Percentiles rank a stretch among this genome's conserved stretches.
These are phyloP conservation scores for Porites australiensis DNA, from an alignment of 64 coral and sea anemone species.

Conservation along the genomic window DNA sequence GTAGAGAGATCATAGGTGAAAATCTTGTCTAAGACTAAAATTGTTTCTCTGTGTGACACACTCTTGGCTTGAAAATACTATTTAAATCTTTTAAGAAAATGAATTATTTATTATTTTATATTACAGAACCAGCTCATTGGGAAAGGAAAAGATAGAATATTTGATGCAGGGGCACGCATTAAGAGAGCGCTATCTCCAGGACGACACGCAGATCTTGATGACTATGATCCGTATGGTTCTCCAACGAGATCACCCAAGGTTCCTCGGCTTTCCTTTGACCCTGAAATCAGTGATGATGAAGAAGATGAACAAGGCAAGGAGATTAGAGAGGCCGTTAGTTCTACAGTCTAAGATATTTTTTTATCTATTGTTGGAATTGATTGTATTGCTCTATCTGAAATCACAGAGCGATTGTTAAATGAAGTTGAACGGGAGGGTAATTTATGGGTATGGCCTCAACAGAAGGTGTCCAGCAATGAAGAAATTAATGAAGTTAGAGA, in stretches of 20 bases:
- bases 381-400: no score
- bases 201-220: conserved; percentile 2
- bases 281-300: conserved; percentile 58
- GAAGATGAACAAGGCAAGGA: background rate
- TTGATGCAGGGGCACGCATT: conserved; percentile 48
- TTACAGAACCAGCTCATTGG: conserved; percentile 57
- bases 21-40: no score
- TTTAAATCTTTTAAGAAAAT: background rate
- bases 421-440: no score
- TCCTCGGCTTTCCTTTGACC: conserved; percentile 38
- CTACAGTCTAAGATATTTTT: no score
- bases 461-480: no score
- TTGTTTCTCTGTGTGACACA: background rate
- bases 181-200: conserved; percentile 58
- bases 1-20: no score
- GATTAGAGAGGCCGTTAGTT: background rate
- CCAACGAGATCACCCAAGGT: conserved; percentile 27
- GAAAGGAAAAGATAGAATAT: conserved; percentile 64
- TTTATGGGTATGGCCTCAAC: no score
- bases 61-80: background rate
- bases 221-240: background rate
- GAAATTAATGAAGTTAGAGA: no score
- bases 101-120: background rate
- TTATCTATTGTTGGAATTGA: no score
- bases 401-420: no score